Evolutionary conservation across 1,140 invertebrate genomes (phyloP), one percentile per base, ranked within the genome.

Genomic region (Sitobion miscanthi): DNA sequence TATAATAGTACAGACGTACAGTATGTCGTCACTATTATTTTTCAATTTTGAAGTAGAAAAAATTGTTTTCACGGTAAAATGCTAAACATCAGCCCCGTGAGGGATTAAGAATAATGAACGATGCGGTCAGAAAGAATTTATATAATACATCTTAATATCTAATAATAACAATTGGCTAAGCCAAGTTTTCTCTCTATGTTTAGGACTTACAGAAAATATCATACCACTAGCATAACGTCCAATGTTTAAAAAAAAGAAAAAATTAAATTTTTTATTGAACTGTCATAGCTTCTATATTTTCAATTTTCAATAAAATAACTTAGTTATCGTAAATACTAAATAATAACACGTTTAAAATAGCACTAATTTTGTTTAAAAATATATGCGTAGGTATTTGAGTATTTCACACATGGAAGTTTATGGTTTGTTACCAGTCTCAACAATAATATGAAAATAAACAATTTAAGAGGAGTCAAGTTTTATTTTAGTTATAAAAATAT

Each of bases 141-240:
- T 38, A 49, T 49, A 69, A 69, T 69, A 69, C 5, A 69, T 69
- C 11, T 69, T 14, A 30, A 54, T 54, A 90, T 90, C 89, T 90
- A 90, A 90, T 90, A 90, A 90, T 90, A 90, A 90, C 54, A 90
- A 90, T 62, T 62, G 89, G 54, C 89, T 35, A 69, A 62, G 89
- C 89, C 38, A 62, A 62, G 54, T 57, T 42, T 42, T 30, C 88
- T 62, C 38, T 90, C 52, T 90, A 90, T 90, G 89, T 90, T 62
- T 62, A 90, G 38, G 47, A 89, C 7, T 54, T 54, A 38, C 20
- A 89, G 23, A 89, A 89, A 54, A 21, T 88, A 52, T 35, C 30
- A 88, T 21, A 89, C 11, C 20, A 35, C 35, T 54, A 54, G 49
- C 25, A 11, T 45, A 87, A 87, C 30, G 30, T 49, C 21, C 21